Percentiles rank a stretch among this genome's conserved stretches.
These are phyloP conservation scores for Agrotis puta DNA, from an alignment of 2,888 invertebrate species.

Conservation along the genomic window DNA sequence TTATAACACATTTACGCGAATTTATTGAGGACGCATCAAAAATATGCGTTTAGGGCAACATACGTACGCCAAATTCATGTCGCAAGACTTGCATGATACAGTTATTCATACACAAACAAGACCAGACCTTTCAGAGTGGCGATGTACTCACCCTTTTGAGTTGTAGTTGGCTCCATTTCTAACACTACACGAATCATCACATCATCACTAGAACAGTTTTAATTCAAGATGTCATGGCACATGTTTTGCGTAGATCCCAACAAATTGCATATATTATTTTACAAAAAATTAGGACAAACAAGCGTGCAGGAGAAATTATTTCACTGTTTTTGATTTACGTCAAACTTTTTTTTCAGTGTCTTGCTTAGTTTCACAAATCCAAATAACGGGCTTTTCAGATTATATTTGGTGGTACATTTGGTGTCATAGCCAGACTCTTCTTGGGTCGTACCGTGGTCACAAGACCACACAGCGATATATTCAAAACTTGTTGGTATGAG, in stretches of 20 bases:
- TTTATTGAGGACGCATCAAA: slow-evolving; percentile 38
- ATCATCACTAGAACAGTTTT: slow-evolving; percentile 80
- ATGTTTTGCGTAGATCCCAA: slow-evolving; percentile 57
- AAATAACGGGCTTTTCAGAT: slow-evolving; percentile 40
- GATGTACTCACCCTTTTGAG: slow-evolving; percentile 86
- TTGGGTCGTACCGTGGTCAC: no score
- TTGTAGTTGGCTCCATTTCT: slow-evolving; percentile 88
- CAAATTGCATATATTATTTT: slow-evolving; percentile 60
- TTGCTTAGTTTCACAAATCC: slow-evolving; percentile 18
- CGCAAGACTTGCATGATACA: slow-evolving; percentile 83
- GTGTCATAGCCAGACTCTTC: no score
- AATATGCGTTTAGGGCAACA: slow-evolving; percentile 62
- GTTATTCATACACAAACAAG: slow-evolving; percentile 89
- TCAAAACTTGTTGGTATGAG: no score
- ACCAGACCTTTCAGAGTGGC: slow-evolving; percentile 70
- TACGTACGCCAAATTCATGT: slow-evolving; percentile 81
- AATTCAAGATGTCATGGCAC: slow-evolving; percentile 60
- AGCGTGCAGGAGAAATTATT: slow-evolving; percentile 72
- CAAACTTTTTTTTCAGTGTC: slow-evolving; percentile 65
- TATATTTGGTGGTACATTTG: no score
- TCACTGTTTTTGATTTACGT: slow-evolving; percentile 75
- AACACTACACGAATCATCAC: slow-evolving; percentile 78
- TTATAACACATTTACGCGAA: not conserved
- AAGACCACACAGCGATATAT: no score
- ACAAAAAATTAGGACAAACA: slow-evolving; percentile 76